Conservation (phyloP, 1,140 invertebrate species). For the Pogonomyrmex barbatus region DNA sequence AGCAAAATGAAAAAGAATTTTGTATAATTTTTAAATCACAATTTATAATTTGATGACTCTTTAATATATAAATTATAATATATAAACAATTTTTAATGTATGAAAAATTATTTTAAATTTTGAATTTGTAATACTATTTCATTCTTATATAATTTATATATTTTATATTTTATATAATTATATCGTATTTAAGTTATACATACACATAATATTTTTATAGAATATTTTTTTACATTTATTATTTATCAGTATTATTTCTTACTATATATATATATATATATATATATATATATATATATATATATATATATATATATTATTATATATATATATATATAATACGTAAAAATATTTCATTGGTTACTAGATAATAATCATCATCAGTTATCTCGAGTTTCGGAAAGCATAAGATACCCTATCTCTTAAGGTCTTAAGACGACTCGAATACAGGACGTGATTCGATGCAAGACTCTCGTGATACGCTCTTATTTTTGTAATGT, state of each 20-base stretch:
- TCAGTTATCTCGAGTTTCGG: conserved; percentile 20
- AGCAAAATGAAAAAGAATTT: neutral
- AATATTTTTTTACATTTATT: too few relatives aligned
- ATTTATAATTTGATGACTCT: neutral
- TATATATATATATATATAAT: neutral
- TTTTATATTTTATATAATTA: neutral
- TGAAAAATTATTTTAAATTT: too few relatives aligned
- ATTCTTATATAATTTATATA: neutral
- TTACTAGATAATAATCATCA: neutral
- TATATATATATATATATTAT: neutral
- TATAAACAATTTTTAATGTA: too few relatives aligned
- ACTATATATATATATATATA: too few relatives aligned
- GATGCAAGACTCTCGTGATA: neutral
- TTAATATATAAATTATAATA: too few relatives aligned
- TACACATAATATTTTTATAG: too few relatives aligned
- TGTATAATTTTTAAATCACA: neutral
- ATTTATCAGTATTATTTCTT: too few relatives aligned
- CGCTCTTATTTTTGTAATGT: conserved; percentile 8
- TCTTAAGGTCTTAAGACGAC: conserved; percentile 14
- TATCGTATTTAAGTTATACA: neutral
- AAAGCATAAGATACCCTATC: neutral
- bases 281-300: too few relatives aligned
- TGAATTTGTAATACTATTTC: neutral
- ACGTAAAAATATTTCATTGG: conserved; percentile 7
- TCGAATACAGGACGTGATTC: neutral